Evolutionary conservation across 2,888 invertebrate species (phyloP), one percentile per base, ranked within the genome.

Genomic region (Ophioninae sp.): DNA sequence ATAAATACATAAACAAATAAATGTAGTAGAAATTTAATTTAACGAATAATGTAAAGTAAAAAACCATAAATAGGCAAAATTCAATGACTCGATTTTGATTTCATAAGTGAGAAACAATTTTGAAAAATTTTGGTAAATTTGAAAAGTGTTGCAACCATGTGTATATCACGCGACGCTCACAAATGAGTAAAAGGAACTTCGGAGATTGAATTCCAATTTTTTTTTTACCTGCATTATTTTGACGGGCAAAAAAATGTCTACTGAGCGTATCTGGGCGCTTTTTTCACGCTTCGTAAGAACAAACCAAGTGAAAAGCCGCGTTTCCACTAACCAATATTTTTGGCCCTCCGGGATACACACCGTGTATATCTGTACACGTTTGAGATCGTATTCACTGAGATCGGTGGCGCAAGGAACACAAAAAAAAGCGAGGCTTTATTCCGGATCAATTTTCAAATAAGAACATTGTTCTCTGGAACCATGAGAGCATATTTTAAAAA

Each of bases 131-230:
- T 13, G 44, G 65, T 64, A 75, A 70, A n/a, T n/a, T n/a, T n/a
- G n/a, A n/a, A n/a, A n/a, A n/a, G 59, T 81, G 68, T 65, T 68
- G 56, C 76, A 59, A 3, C 39, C 7, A 17, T 17, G 21, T 64
- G 61, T 39, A 62, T 13, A 41, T 44, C 50, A 77, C 59, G 79
- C 50, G 81, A 23, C 68, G 85, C 84, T 79, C 80, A 82, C 80
- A 84, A 82, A 77, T 85, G 30, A 30, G 56, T 2, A 23, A 69
- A 30, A 57, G 72, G 59, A 80, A 81, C 80, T 10, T 79, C 83
- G 83, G 64, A 81, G 81, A 86, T 86, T 85, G 83, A 85, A 86
- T 85, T 80, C 77, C 62, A 64, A 62, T 85, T 78, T 80, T 77
- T 65, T 74, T 81, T 64, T 65, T 62, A 56, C 69, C 39, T 67